Evolutionary conservation across 2,888 invertebrate genomes (phyloP).

Genomic region (Coecobrya sp.): DNA sequence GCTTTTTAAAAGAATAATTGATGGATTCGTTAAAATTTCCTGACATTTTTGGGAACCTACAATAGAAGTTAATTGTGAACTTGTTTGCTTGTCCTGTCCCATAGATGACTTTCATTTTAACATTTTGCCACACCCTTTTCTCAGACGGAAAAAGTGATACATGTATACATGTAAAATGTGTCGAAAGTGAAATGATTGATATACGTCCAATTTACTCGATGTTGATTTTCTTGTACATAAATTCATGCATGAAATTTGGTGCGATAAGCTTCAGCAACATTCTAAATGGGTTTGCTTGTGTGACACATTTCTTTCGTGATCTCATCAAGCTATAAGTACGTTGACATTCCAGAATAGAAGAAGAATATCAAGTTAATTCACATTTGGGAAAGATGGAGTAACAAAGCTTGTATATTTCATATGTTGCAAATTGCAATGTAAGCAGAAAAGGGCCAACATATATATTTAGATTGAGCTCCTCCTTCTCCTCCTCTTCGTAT

Average conservation of each 20-base stretch:
- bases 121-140: background rate
- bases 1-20: constrained; percentile 8
- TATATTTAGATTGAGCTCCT: constrained; percentile 2
- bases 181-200: constrained; percentile 39
- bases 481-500: background rate
- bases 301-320: constrained; percentile 8
- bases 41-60: background rate
- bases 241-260: background rate
- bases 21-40: constrained; percentile 1
- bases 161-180: background rate
- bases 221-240: background rate
- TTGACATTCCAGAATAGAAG: background rate
- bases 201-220: background rate
- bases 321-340: background rate
- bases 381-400: constrained; percentile 1
- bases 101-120: background rate
- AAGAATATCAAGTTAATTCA: background rate
- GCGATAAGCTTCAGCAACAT: background rate
- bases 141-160: background rate
- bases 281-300: background rate
- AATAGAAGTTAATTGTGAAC: background rate
- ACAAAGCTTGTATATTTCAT: constrained; percentile 24
- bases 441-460: constrained; percentile 23
- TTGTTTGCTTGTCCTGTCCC: background rate
- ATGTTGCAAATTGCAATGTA: constrained; percentile 20